Evolutionary conservation across 2,113 vertebrate genomes (phyloP).

Genomic region (Sprattus sprattus): DNA sequence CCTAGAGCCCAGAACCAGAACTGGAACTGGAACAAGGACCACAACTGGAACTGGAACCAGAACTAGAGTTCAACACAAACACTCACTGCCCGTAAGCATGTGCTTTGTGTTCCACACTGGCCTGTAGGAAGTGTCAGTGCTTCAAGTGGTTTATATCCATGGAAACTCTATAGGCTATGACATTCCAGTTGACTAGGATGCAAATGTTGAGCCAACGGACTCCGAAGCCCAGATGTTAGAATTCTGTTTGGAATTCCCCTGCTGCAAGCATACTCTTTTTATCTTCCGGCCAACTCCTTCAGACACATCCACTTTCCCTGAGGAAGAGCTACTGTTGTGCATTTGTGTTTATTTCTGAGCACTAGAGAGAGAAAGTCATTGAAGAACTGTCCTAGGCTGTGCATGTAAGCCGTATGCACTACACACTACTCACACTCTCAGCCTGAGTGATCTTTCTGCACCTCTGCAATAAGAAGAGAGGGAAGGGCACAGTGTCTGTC

Average conservation of each 20-base stretch:
- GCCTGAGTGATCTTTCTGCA: slow-evolving; percentile 70
- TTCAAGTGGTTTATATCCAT: background rate
- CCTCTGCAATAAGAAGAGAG: slow-evolving; percentile 69
- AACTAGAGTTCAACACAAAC: background rate
- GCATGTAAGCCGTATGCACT: slow-evolving; percentile 58
- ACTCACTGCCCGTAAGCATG: background rate
- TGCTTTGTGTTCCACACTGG: background rate
- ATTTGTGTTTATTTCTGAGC: slow-evolving; percentile 48
- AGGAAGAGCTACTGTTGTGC: slow-evolving; percentile 42
- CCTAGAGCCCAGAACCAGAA: background rate
- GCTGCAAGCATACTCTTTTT: slow-evolving; percentile 49
- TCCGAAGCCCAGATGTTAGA: slow-evolving; percentile 40
- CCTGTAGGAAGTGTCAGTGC: background rate
- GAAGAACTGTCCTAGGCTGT: slow-evolving; percentile 48
- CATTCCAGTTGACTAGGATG: background rate
- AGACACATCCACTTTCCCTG: slow-evolving; percentile 53
- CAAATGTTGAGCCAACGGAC: background rate
- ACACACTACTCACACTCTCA: slow-evolving; percentile 70
- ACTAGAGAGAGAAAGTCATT: slow-evolving; percentile 38
- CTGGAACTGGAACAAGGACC: background rate
- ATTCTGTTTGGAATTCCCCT: slow-evolving; percentile 35
- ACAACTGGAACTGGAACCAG: background rate
- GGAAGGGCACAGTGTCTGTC: slow-evolving; percentile 49
- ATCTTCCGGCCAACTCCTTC: slow-evolving; percentile 39
- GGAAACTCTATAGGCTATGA: background rate